These are phyloP conservation scores for Pseudopodoces humilis DNA, from an alignment of 2,113 vertebrate genomes.

Conservation along the genomic window DNA sequence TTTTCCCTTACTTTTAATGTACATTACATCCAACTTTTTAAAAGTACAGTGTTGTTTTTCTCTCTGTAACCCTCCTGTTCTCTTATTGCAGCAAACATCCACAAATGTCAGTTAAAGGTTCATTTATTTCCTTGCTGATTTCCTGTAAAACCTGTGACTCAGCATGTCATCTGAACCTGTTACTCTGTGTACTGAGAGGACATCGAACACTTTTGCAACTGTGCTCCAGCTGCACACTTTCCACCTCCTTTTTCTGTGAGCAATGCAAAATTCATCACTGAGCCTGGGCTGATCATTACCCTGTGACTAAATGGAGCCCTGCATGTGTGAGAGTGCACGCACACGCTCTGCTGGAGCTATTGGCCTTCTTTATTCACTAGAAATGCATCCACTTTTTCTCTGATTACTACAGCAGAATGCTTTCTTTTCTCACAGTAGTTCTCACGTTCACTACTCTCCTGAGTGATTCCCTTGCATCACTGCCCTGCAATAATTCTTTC, in stretches of 20 bases:
- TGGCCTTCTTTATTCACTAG: neutral
- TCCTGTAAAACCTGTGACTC: conserved; percentile 52
- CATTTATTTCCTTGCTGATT: conserved; percentile 36
- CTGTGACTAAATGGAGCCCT: neutral
- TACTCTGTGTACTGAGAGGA: neutral
- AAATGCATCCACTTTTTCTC: neutral
- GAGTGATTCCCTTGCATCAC: neutral
- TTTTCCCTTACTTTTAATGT: neutral
- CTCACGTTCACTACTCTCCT: neutral
- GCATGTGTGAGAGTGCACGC: neutral
- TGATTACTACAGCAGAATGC: neutral
- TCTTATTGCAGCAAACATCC: neutral
- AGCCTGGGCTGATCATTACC: neutral
- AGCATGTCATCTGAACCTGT: conserved; percentile 13
- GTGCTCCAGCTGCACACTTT: neutral
- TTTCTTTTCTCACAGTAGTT: neutral
- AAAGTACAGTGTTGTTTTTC: neutral
- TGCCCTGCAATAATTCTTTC: neutral
- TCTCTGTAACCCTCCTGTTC: neutral
- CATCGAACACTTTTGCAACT: conserved; percentile 6
- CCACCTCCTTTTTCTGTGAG: neutral
- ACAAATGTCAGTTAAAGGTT: conserved; percentile 33
- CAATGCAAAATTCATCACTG: neutral
- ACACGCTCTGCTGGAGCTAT: neutral
- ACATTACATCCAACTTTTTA: neutral